These are phyloP conservation scores for Emydocephalus ijimae DNA, from an alignment of 2,113 vertebrate species.

Conservation along the genomic window DNA sequence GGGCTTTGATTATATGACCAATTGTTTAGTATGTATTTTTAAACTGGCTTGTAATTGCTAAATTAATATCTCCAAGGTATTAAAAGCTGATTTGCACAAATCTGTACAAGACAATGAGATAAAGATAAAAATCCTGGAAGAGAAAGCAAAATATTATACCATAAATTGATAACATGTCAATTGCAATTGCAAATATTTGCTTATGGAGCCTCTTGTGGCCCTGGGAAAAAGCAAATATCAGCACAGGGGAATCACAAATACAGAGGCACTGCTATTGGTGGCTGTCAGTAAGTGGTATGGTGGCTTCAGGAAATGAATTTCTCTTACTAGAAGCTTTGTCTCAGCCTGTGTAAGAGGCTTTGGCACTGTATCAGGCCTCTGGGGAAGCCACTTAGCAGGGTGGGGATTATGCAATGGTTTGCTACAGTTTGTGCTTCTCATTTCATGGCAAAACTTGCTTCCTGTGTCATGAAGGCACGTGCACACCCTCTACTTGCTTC, in stretches of 20 bases:
- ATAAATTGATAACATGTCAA: constrained; percentile 62
- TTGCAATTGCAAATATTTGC: constrained; percentile 70
- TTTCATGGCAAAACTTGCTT: constrained; percentile 72
- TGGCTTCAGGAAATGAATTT: constrained; percentile 70
- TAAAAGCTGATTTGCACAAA: constrained; percentile 73
- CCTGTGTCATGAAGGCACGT: constrained; percentile 54
- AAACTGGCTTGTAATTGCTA: constrained; percentile 73
- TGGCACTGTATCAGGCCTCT: constrained; percentile 77
- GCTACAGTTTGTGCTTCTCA: constrained; percentile 73
- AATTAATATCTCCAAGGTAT: constrained; percentile 73
- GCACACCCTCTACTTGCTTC: constrained; percentile 49
- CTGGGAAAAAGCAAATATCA: constrained; percentile 78
- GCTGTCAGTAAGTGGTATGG: constrained; percentile 72
- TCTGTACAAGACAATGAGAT: constrained; percentile 31
- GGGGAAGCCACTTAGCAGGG: constrained; percentile 76
- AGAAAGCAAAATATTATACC: constrained; percentile 54
- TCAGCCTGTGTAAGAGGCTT: constrained; percentile 74
- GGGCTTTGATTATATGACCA: constrained; percentile 66
- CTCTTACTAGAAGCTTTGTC: constrained; percentile 77
- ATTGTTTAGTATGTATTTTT: constrained; percentile 69
- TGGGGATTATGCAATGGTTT: constrained; percentile 70
- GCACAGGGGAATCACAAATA: constrained; percentile 74
- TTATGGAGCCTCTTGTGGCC: constrained; percentile 72
- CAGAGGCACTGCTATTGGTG: constrained; percentile 66
- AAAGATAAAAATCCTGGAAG: constrained; percentile 17